Percentiles rank a stretch among this genome's conserved stretches.
These are phyloP conservation scores for Selenia dentaria DNA, from an alignment of 2,888 invertebrate species.

Conservation along the genomic window DNA sequence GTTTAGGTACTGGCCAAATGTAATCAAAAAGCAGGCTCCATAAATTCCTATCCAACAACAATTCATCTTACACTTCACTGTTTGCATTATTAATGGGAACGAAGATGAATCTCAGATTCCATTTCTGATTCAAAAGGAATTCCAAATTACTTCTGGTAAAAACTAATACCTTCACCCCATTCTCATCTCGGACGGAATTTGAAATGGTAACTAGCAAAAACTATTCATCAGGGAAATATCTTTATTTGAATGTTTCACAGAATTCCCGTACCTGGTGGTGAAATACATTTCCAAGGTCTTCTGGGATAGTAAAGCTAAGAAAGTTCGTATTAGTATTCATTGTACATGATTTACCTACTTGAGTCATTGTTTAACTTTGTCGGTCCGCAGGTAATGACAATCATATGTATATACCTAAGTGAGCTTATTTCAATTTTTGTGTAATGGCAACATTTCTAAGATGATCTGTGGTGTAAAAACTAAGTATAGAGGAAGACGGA, in stretches of 20 bases:
- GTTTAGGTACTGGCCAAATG: too few species aligned
- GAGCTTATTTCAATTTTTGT: too few species aligned
- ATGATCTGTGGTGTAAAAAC: too few species aligned
- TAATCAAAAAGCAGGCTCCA: too few species aligned
- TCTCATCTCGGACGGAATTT: not conserved
- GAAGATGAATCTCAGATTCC: too few species aligned
- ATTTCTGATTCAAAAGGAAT: not conserved
- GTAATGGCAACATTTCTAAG: too few species aligned
- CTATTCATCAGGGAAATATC: conserved; percentile 29
- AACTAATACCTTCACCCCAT: not conserved
- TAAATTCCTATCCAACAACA: too few species aligned
- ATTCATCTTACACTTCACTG: too few species aligned
- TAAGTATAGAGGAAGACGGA: too few species aligned
- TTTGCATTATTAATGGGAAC: too few species aligned
- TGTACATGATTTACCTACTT: conserved; percentile 10
- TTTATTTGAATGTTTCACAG: conserved; percentile 26
- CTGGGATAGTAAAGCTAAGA: conserved; percentile 14
- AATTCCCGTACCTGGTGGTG: conserved; percentile 14
- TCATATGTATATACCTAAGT: too few species aligned
- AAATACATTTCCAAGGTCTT: conserved; percentile 9
- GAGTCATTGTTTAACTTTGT: conserved; percentile 16
- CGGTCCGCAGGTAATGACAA: too few species aligned
- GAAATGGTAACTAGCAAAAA: conserved; percentile 8
- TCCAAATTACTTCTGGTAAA: not conserved
- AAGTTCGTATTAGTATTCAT: conserved; percentile 19